Base-by-base conservation (phyloP, 2,113 vertebrate species). In the Boleophthalmus pectinirostris region DNA sequence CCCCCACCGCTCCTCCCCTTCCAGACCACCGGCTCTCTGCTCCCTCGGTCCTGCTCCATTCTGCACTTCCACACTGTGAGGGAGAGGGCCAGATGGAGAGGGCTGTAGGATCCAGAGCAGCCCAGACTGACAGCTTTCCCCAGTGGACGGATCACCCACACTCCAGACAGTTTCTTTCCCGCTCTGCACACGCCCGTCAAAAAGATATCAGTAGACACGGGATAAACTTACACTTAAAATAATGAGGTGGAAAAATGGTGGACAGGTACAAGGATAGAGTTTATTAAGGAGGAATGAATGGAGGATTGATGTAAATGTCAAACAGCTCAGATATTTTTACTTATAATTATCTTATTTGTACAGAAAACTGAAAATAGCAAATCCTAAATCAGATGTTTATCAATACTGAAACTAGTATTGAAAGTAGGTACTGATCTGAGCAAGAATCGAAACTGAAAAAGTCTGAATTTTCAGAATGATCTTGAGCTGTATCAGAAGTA, bases 111-210 rank as follows among this genome's bases (percentile, higher is more conserved):
- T 85, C 83, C 60, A 68, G 69, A 75, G 46, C 82, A 82, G 83
- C 85, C 74, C 80, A 82, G 82, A 46, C 79, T 83, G 77, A 84
- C 87, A 83, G 80, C 69, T 82, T 66, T 68, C 82, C 78, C 78
- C 80, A 69, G 46, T 33, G 69, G 87, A 80, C 78, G 56, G 38
- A 67, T 75, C 83, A 80, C 84, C 65, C 70, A 56, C 74, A 68
- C 78, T 21, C 61, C 71, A 53, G 61, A 66, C 25, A 65, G 70
- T 70, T 86, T 66, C 47, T 49, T 58, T 24, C 56, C 63, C 33
- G 65, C 45, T 47, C 64, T 43, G 38, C 53, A 25, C 47, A 64
- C 49, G 35, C 61, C 68, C 23, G 21, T 45, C 43, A 69, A 68
- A 72, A 61, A 25, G 23, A 67, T 43, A 56, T 43, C 72, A 56